phyloP scores from a whole-genome alignment of 92 coral and sea anemone genomes.

The Plumapathes pennacea region DNA sequence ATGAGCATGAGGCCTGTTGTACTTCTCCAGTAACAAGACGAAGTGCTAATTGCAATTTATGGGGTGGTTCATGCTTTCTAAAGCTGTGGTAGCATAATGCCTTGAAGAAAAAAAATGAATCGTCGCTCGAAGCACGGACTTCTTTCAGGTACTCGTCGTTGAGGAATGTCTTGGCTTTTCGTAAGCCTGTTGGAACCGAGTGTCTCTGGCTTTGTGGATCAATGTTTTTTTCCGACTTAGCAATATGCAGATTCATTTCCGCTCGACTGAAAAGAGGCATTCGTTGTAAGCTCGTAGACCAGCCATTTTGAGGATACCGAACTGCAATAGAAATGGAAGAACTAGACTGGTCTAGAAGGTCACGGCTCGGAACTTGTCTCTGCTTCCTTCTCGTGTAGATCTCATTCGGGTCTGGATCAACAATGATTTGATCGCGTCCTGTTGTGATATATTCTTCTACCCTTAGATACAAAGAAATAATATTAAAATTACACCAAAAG shows the following conservation, averaged over 20 bases:
- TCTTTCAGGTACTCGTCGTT: conserved; percentile 53
- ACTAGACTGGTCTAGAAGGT: no score
- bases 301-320: conserved; percentile 55
- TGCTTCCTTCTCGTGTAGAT: conserved; percentile 24
- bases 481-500: no score
- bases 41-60: conserved; percentile 49
- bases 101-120: conserved; percentile 28
- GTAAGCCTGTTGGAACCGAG: conserved; percentile 45
- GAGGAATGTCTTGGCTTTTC: conserved; percentile 58
- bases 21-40: conserved; percentile 53
- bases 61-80: conserved; percentile 49
- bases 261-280: conserved; percentile 61
- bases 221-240: conserved; percentile 51
- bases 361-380: no score
- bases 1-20: conserved; percentile 30
- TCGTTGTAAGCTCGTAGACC: conserved; percentile 30
- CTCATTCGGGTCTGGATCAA: conserved; percentile 30
- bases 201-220: conserved; percentile 24
- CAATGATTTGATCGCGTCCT: not conserved
- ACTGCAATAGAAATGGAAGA: not conserved
- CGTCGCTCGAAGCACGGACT: conserved; percentile 39
- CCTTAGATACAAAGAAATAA: not conserved
- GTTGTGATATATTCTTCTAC: not conserved
- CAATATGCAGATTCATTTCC: conserved; percentile 53
- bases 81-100: conserved; percentile 49